Evolutionary conservation across 2,888 invertebrate species (phyloP), one percentile per base, ranked within the genome.

Genomic region (Tortrix viridana): DNA sequence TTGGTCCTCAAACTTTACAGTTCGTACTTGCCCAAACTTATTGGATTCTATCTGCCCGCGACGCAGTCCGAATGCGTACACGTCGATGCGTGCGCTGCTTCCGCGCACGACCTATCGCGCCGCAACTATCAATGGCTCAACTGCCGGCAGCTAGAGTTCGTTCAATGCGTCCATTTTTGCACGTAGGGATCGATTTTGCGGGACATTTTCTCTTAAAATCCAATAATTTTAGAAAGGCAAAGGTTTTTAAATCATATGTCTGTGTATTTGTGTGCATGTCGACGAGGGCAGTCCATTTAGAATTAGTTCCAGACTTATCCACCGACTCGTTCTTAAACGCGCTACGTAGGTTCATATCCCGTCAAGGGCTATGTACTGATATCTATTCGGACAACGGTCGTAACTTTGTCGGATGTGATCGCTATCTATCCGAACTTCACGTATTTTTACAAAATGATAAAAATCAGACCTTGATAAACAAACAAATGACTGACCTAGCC

Each of bases 1-100:
- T 43, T 5, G 16, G 16, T 2, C 43, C 43, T n/a, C 43, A 43
- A 16, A 43, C 43, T 43, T 16, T 43, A 16, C 43, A 43, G 16
- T 43, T 43, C 7, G n/a, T 7, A 43, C n/a, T 43, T 7, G 43
- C 43, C 7, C 43, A 43, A 16, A 43, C 43, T 1, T 43, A 43
- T 16, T 43, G 43, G 43, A 43, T 43, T 43, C 43, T 43, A 4
- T 43, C 7, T 16, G 43, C 16, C 43, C 55, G 55, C 18, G 41
- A 53, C 19, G 53, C 53, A 14, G 41, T 53, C 1, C 53, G 53
- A 3, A 53, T 41, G 41, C 53, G 53, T 7, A 53, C 41, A 2
- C 41, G 41, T n/a, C 53, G 53, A 41, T 53, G 53, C 22, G 53
- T 53, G 19, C 53, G 53, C 41, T 53, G 53, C 20, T 53, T 53